Conservation (phyloP, 2,888 invertebrate genomes). For the Phortica magna region DNA sequence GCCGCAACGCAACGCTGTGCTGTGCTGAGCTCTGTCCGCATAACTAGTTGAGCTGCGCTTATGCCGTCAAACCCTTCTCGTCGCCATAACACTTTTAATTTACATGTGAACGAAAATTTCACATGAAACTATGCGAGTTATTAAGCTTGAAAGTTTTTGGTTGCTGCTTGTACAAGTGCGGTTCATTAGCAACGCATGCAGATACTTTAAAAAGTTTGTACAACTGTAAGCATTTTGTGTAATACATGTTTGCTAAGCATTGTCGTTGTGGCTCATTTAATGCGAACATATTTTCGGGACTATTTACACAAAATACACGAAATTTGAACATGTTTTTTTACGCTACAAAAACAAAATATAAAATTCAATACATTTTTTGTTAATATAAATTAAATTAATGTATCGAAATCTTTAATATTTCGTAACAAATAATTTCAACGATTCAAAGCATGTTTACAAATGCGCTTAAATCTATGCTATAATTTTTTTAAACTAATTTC, state of each 20-base stretch:
- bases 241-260: background rate
- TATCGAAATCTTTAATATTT: background rate
- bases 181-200: slow-evolving; percentile 23
- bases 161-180: slow-evolving; percentile 19
- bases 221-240: background rate
- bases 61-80: background rate
- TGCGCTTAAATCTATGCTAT: slow-evolving; percentile 25
- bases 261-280: background rate
- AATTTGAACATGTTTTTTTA: no score
- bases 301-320: slow-evolving; percentile 24
- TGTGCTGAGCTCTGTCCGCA: background rate
- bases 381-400: background rate
- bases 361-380: no score
- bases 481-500: slow-evolving; percentile 27
- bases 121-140: slow-evolving; percentile 21
- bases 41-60: background rate
- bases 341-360: no score
- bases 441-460: slow-evolving; percentile 1
- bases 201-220: background rate
- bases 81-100: background rate
- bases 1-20: background rate
- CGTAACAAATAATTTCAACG: background rate
- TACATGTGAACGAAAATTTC: slow-evolving; percentile 8
- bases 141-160: slow-evolving; percentile 16
- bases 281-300: background rate